These are phyloP conservation scores for Elgaria multicarinata DNA, from an alignment of 2,113 vertebrate genomes.

Conservation along the genomic window DNA sequence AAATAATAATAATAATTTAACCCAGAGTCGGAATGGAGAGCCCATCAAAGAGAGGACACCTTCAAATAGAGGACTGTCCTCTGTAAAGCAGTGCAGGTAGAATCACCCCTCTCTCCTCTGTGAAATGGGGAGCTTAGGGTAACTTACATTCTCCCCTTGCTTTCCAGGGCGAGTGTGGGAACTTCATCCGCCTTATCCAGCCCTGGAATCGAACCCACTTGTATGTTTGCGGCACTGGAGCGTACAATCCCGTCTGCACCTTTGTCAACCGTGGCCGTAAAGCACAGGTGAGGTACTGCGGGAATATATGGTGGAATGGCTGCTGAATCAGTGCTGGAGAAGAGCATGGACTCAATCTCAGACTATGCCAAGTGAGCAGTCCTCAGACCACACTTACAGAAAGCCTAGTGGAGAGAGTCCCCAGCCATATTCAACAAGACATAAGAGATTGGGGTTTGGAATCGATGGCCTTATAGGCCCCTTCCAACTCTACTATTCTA, in stretches of 20 bases:
- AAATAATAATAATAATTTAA: too few relatives aligned
- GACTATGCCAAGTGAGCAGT: not conserved
- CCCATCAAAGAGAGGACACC: too few relatives aligned
- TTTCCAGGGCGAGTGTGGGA: conserved; percentile 94
- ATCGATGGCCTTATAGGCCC: too few relatives aligned
- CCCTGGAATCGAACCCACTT: conserved; percentile 98
- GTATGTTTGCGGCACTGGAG: conserved; percentile 96
- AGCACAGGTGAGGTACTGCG: conserved; percentile 86
- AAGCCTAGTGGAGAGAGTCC: too few relatives aligned
- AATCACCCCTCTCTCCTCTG: not conserved
- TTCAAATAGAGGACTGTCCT: too few relatives aligned
- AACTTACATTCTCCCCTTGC: conserved; percentile 21
- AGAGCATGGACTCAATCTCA: not conserved
- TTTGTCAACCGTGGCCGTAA: conserved; percentile 95
- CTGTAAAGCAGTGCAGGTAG: too few relatives aligned
- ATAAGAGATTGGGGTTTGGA: not conserved
- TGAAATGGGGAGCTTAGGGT: not conserved
- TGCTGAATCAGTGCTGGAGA: accelerated
- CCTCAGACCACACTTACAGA: accelerated
- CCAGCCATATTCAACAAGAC: not conserved
- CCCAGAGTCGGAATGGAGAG: too few relatives aligned
- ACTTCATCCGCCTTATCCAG: conserved; percentile 98
- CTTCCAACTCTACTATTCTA: too few relatives aligned
- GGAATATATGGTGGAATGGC: not conserved
- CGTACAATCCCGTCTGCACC: conserved; percentile 97